Base-by-base conservation (phyloP, 2,797 vertebrate genomes). In the Gymnocypris eckloni region DNA sequence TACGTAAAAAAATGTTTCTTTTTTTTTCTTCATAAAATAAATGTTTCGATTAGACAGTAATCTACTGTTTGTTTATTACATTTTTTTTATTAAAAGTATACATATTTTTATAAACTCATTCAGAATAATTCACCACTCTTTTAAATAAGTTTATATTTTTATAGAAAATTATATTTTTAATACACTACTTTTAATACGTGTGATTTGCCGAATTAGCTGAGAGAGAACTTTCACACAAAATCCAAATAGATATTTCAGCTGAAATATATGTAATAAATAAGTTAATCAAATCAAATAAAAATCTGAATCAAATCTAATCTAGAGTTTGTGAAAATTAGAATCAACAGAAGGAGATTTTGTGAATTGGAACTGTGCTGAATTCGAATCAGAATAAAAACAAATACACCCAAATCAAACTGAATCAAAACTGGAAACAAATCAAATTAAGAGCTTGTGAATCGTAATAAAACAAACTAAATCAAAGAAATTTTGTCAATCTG, bases 401-500 rank as follows among this genome's bases (percentile, higher is more conserved):
- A 66, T 6, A 28, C 15, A 7, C 5, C 61, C 15, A 37, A 72
- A 72, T 45, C 70, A 45, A 71, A 15, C 39, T 43, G 41, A 71
- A 45, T 71, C 70, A 72, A 70, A 70, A 70, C 39, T 71, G 69
- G 20, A 43, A 43, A 43, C 69, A 13, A 43, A 72, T 45, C 70
- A 7, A 73, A 48, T 48, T 3, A 37, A 66, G 22, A 72, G 11
- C 6, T n/a, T 15, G 22, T 6, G 12, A 22, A 43, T 70, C 2
- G 1, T 4, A 43, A 70, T 5, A 70, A 41, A 43, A 41, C 9
- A 5, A 41, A 41, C 18, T 22, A 43, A 43, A 5, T 22, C 20
- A 70, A 12, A 67, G 16, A 8, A 39, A 69, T 8, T 20, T 39
- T 39, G 66, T 39, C 8, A 59, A 59, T 59, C 16, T 20, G 66